A percentile compares a stretch with the other conserved stretches of the same genome.
phyloP scores from a whole-genome alignment of 2,113 vertebrate species.

The Xiphophorus hellerii region DNA sequence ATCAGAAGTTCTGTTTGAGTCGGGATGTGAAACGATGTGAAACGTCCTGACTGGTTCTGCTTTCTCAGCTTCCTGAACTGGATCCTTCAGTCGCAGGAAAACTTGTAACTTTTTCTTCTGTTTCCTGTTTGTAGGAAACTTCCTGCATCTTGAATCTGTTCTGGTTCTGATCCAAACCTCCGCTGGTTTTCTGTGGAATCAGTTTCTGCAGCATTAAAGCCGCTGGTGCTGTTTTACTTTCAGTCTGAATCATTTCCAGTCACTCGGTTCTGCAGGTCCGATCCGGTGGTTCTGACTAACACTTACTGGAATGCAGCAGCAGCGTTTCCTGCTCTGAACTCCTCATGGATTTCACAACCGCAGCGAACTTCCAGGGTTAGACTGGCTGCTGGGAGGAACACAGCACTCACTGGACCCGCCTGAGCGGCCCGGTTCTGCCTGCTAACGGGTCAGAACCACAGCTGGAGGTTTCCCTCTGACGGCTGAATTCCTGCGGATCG shows the following conservation, averaged over 20 bases:
- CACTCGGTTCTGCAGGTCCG: neutral
- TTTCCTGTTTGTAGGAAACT: neutral
- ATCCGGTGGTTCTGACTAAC: conserved; percentile 46
- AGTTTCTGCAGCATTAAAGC: neutral
- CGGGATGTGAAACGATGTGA: too few species aligned
- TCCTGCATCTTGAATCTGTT: neutral
- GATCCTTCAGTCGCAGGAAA: too few species aligned
- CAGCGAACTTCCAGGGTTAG: neutral
- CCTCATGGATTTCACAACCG: conserved; percentile 56
- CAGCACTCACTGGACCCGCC: neutral
- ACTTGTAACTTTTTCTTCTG: too few species aligned
- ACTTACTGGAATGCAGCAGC: conserved; percentile 42
- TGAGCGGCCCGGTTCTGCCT: too few species aligned
- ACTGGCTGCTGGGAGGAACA: neutral
- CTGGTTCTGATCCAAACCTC: neutral
- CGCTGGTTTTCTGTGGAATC: neutral
- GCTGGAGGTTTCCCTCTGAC: neutral
- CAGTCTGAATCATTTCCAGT: neutral
- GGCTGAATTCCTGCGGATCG: neutral
- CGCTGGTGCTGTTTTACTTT: neutral
- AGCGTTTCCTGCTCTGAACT: conserved; percentile 35
- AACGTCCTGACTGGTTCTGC: too few species aligned
- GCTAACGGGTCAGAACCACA: too few species aligned
- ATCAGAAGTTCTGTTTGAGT: too few species aligned
- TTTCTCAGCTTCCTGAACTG: too few species aligned